These are phyloP conservation scores for Napeogenes sylphis DNA, from an alignment of 2,888 invertebrate genomes.

Conservation along the genomic window DNA sequence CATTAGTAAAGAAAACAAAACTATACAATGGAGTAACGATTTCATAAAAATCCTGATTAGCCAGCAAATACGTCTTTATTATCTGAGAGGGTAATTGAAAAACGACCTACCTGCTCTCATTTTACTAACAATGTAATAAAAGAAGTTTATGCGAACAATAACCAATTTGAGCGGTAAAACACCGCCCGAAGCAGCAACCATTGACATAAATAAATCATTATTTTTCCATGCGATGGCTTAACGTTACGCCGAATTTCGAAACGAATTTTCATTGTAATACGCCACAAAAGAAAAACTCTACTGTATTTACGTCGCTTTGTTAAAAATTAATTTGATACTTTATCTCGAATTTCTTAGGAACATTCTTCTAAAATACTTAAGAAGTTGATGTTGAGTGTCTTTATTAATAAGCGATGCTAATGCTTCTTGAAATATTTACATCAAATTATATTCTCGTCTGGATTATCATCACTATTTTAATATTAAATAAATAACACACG, in stretches of 20 bases:
- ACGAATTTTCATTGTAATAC: conserved; percentile 71
- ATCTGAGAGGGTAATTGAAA: conserved; percentile 57
- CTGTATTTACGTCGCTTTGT: conserved; percentile 65
- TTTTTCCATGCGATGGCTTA: conserved; percentile 50
- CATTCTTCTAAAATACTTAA: conserved; percentile 39
- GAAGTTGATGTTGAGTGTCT: conserved; percentile 20
- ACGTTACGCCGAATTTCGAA: conserved; percentile 40
- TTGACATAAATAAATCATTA: conserved; percentile 78
- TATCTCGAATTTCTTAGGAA: conserved; percentile 60
- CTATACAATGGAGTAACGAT: conserved; percentile 26
- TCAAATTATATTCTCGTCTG: conserved; percentile 3
- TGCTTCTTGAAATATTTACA: conserved; percentile 22
- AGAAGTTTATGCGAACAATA: conserved; percentile 73
- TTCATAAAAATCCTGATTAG: conserved; percentile 51
- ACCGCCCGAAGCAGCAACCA: conserved; percentile 60
- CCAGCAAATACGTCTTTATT: conserved; percentile 61
- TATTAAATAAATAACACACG: neutral
- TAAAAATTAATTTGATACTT: conserved; percentile 76
- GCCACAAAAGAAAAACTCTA: conserved; percentile 72
- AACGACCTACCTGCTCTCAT: conserved; percentile 59
- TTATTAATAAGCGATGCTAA: conserved; percentile 23
- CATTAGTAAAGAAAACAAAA: conserved; percentile 25
- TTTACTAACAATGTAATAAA: conserved; percentile 76
- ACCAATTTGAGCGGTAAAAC: conserved; percentile 72
- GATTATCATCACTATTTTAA: neutral